A percentile compares a stretch with the other conserved stretches of the same genome.
Conservation (phyloP, 2,888 invertebrate genomes). For the Ochropacha duplaris region DNA sequence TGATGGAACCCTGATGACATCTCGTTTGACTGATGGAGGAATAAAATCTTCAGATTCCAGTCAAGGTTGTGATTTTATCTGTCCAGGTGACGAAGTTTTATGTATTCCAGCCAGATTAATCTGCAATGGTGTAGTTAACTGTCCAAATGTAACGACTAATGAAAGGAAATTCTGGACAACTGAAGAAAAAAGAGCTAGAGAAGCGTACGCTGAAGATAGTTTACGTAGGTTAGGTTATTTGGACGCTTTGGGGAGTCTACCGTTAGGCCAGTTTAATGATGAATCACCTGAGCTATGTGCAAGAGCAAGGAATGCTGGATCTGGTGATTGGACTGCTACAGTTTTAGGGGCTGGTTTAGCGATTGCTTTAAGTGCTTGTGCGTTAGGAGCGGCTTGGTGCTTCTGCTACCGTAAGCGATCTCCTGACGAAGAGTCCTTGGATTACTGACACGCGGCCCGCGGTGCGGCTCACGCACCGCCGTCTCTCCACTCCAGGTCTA, state of each 20-base stretch:
- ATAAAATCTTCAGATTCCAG: constrained; percentile 59
- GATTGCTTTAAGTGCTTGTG: constrained; percentile 79
- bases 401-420: constrained; percentile 84
- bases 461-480: constrained; percentile 76
- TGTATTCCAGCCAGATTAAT: constrained; percentile 93
- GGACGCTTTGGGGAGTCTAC: constrained; percentile 68
- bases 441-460: constrained; percentile 84
- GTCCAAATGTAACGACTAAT: constrained; percentile 87
- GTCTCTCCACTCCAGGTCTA: constrained; percentile 68
- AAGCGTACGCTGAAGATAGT: constrained; percentile 84
- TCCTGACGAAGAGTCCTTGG: constrained; percentile 84
- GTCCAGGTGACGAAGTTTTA: constrained; percentile 91
- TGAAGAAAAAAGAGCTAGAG: constrained; percentile 77
- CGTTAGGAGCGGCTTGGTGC: constrained; percentile 84
- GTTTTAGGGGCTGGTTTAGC: constrained; percentile 85
- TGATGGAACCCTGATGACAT: constrained; percentile 90
- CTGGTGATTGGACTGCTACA: constrained; percentile 85
- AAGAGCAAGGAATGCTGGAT: constrained; percentile 69
- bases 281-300: constrained; percentile 90
- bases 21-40: constrained; percentile 86
- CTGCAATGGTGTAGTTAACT: constrained; percentile 94
- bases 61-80: constrained; percentile 91
- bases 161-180: constrained; percentile 78
- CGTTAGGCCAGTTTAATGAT: constrained; percentile 85
- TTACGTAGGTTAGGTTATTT: constrained; percentile 83